Evolutionary conservation across 2,888 invertebrate species (phyloP).

Genomic region (Drosophila cracens): DNA sequence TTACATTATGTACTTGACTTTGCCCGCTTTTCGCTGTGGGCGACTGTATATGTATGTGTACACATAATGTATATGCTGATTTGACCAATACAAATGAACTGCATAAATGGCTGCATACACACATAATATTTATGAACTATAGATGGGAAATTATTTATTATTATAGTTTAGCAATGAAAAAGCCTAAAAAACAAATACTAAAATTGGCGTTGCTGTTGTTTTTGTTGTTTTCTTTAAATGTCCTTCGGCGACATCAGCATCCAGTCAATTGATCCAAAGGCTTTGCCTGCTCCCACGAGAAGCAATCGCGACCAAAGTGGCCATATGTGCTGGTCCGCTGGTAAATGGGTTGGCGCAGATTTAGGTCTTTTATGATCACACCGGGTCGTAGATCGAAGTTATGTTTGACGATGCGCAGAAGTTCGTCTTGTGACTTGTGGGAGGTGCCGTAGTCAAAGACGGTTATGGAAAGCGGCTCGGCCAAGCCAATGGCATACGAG

Average conservation of each 20-base stretch:
- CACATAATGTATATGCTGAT: conserved; percentile 7
- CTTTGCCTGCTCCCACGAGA: conserved; percentile 98
- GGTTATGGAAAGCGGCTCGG: conserved; percentile 98
- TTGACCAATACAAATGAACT: conserved; percentile 33
- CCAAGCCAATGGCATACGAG: conserved; percentile 98
- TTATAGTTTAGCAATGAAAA: conserved; percentile 45
- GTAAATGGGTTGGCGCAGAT: conserved; percentile 97
- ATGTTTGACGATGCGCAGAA: conserved; percentile 93
- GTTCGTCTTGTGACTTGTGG: conserved; percentile 93
- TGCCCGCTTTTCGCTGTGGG: no score
- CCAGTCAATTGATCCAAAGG: conserved; percentile 84
- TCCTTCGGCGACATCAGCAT: conserved; percentile 74
- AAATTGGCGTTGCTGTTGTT: conserved; percentile 64
- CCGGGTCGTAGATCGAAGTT: conserved; percentile 99
- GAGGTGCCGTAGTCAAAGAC: conserved; percentile 99
- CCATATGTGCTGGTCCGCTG: conserved; percentile 99
- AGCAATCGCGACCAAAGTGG: conserved; percentile 98
- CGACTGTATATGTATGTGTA: background rate
- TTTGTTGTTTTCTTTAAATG: conserved; percentile 30
- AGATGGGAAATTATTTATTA: conserved; percentile 31
- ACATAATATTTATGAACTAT: conserved; percentile 42
- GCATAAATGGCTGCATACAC: conserved; percentile 40
- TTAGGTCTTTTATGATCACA: conserved; percentile 97
- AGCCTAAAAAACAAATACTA: conserved; percentile 54
- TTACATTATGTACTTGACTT: no score